These are phyloP conservation scores for Notolepis coatsorum DNA, from an alignment of 2,797 vertebrate genomes.

Conservation along the genomic window DNA sequence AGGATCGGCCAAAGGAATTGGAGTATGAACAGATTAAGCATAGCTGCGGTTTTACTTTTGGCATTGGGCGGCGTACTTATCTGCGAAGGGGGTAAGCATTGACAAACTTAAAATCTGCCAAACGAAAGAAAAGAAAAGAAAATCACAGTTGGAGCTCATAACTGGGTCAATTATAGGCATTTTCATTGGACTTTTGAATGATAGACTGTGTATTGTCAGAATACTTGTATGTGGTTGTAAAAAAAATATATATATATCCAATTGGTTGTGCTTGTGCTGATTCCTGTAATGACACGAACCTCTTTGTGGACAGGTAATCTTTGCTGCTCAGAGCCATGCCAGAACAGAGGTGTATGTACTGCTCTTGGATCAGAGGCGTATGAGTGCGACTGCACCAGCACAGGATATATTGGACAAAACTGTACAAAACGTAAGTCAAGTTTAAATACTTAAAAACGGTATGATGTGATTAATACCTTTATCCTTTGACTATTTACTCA, in stretches of 20 bases:
- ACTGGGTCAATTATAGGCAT: too few relatives aligned
- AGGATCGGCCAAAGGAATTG: constrained; percentile 35
- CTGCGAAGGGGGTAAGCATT: constrained; percentile 73
- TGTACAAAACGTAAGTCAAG: constrained; percentile 90
- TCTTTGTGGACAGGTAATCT: constrained; percentile 80
- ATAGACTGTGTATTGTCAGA: too few relatives aligned
- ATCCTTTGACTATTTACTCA: too few relatives aligned
- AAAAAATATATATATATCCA: background rate
- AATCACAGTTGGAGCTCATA: too few relatives aligned
- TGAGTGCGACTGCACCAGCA: constrained; percentile 95
- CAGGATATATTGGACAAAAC: constrained; percentile 91
- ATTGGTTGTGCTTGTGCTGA: background rate
- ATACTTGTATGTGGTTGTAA: too few relatives aligned
- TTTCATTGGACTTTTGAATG: too few relatives aligned
- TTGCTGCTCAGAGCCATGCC: constrained; percentile 95
- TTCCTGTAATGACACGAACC: background rate
- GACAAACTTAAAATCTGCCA: too few relatives aligned
- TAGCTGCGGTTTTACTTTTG: constrained; percentile 53
- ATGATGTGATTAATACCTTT: too few relatives aligned
- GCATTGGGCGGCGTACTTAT: constrained; percentile 61
- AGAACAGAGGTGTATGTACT: constrained; percentile 92
- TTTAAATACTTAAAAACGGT: background rate
- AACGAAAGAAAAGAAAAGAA: too few relatives aligned
- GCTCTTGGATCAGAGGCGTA: constrained; percentile 80
- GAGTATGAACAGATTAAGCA: constrained; percentile 71